A percentile compares a stretch with the other conserved stretches of the same genome.
phyloP scores from a whole-genome alignment of 2,888 invertebrate genomes.

The Drosophila peninsularis region DNA sequence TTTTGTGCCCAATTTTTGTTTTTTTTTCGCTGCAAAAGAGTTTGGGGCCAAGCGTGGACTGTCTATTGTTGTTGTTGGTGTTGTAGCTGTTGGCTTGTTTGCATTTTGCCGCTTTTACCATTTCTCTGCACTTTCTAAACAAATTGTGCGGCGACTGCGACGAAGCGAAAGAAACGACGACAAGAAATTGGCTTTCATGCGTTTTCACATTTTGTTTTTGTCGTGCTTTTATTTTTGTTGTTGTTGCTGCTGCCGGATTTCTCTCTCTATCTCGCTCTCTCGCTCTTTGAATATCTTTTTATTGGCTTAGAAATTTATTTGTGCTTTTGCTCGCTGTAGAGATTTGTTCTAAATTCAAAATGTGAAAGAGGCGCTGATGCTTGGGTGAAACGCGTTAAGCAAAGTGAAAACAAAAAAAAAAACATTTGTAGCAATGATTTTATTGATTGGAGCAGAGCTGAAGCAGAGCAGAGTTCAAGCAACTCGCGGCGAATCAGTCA shows the following conservation, averaged over 20 bases:
- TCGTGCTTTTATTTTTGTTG: conserved; percentile 75
- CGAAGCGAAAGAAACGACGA: conserved; percentile 49
- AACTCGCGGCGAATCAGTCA: conserved; percentile 24
- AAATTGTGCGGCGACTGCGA: conserved; percentile 72
- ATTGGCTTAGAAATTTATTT: conserved; percentile 78
- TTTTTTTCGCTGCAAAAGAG: conserved; percentile 54
- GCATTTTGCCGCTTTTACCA: conserved; percentile 82
- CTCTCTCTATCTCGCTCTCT: conserved; percentile 25
- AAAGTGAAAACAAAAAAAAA: conserved; percentile 62
- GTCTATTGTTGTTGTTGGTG: conserved; percentile 27
- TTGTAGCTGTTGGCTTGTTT: conserved; percentile 61
- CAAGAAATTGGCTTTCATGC: conserved; percentile 75
- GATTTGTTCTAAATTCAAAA: conserved; percentile 78
- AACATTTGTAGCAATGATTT: conserved; percentile 41
- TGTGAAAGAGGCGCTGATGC: conserved; percentile 70
- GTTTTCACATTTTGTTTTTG: conserved; percentile 81
- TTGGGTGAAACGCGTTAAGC: conserved; percentile 66
- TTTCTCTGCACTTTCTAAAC: conserved; percentile 83
- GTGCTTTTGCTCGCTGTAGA: conserved; percentile 44
- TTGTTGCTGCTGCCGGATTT: conserved; percentile 57
- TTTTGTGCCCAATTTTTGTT: conserved; percentile 67
- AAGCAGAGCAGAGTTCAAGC: conserved; percentile 42
- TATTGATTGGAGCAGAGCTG: conserved; percentile 30
- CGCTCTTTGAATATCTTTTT: conserved; percentile 51
- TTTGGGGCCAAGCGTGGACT: conserved; percentile 55